Evolutionary conservation across 2,797 vertebrate species (phyloP).

Genomic region (Periparus ater): DNA sequence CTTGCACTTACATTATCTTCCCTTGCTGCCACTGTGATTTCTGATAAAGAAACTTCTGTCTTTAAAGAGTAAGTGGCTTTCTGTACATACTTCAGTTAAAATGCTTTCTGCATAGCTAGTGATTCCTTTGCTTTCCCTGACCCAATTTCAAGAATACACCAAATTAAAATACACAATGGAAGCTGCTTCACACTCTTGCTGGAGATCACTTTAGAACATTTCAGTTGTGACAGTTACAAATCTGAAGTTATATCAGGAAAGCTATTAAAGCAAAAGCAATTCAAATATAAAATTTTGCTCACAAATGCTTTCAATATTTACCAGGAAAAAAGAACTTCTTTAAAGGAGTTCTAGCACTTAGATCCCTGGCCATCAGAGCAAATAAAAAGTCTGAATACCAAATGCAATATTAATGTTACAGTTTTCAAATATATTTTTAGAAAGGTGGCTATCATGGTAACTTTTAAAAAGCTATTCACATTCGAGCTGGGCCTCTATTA

Average conservation of each 20-base stretch:
- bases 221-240: neutral
- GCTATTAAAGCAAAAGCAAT: neutral
- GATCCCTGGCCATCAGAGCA: neutral
- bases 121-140: neutral
- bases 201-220: neutral
- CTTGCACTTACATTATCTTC: neutral
- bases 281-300: neutral
- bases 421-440: neutral
- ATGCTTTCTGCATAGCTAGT: neutral
- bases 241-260: neutral
- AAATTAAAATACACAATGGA: neutral
- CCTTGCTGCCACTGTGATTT: neutral
- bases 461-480: neutral
- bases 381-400: neutral
- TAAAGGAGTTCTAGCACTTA: neutral
- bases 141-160: neutral
- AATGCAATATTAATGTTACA: neutral
- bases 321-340: neutral
- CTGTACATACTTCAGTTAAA: neutral
- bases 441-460: neutral
- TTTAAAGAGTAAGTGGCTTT: neutral
- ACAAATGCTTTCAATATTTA: neutral
- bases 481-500: neutral
- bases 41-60: neutral
- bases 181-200: neutral